These are phyloP conservation scores for Rachycentron canadum DNA, from an alignment of 2,797 vertebrate genomes.

Conservation along the genomic window DNA sequence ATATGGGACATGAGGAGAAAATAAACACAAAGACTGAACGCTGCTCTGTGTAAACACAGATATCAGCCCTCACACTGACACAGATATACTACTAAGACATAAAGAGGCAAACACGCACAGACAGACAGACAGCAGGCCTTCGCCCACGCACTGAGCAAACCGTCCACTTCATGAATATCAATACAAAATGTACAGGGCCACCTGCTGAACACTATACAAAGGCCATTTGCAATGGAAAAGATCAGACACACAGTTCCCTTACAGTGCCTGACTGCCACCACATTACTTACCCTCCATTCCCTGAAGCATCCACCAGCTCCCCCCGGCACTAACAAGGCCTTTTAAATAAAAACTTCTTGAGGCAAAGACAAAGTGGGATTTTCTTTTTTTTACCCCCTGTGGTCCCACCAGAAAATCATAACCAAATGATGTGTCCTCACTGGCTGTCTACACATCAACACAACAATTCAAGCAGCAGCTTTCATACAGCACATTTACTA, in stretches of 20 bases:
- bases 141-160: conserved; percentile 63
- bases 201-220: conserved; percentile 70
- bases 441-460: conserved; percentile 21
- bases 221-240: conserved; percentile 42
- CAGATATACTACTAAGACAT: conserved; percentile 46
- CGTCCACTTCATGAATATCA: conserved; percentile 73
- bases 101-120: conserved; percentile 31
- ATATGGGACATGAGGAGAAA: conserved; percentile 24
- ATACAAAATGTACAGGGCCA: conserved; percentile 67
- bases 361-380: background rate
- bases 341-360: background rate
- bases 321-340: background rate
- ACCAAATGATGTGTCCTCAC: background rate
- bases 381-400: too few relatives aligned
- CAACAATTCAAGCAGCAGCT: conserved; percentile 33
- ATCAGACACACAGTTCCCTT: conserved; percentile 25
- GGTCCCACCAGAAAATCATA: too few relatives aligned
- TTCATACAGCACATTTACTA: conserved; percentile 34
- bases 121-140: conserved; percentile 53
- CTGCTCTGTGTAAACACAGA: conserved; percentile 59
- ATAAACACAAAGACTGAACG: conserved; percentile 26
- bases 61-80: conserved; percentile 51
- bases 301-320: conserved; percentile 18
- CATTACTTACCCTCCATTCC: conserved; percentile 66
- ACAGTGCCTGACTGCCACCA: conserved; percentile 23